These are phyloP conservation scores for Nomada goodeniana DNA, from an alignment of 2,888 invertebrate species.

Conservation along the genomic window DNA sequence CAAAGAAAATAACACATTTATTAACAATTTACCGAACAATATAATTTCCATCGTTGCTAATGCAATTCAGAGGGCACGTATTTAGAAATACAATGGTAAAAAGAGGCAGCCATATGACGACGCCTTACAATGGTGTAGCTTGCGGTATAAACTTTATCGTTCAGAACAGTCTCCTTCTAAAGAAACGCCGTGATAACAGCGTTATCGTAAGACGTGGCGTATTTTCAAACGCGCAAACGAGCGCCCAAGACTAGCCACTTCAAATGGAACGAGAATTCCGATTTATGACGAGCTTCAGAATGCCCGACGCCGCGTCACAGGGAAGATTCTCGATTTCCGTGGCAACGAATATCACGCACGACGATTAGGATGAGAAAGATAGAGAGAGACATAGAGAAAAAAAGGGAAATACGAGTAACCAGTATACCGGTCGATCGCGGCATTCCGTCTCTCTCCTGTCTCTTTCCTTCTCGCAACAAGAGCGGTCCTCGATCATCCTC, in stretches of 20 bases:
- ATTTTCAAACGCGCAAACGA: too few species aligned
- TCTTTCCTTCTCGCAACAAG: slow-evolving; percentile 71
- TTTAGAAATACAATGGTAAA: too few species aligned
- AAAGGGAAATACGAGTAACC: slow-evolving; percentile 52
- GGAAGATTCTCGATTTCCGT: slow-evolving; percentile 19
- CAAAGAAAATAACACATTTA: too few species aligned
- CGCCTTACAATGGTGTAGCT: too few species aligned
- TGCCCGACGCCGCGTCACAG: not conserved
- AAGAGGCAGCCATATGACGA: too few species aligned
- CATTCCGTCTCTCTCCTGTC: slow-evolving; percentile 55
- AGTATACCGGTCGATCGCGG: slow-evolving; percentile 48
- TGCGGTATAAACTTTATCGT: too few species aligned
- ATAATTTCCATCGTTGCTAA: too few species aligned
- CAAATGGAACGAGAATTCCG: not conserved
- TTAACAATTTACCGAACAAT: too few species aligned
- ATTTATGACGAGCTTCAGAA: not conserved
- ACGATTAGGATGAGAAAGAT: slow-evolving; percentile 25
- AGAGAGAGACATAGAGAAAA: slow-evolving; percentile 22
- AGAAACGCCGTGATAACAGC: not conserved
- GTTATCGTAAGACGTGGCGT: not conserved
- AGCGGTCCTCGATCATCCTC: slow-evolving; percentile 73
- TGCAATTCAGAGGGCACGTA: too few species aligned
- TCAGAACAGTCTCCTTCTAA: too few species aligned
- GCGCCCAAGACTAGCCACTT: not conserved
- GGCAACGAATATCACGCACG: slow-evolving; percentile 28